Base-by-base conservation (phyloP, 2,113 vertebrate genomes). In the Taxidea taxus region DNA sequence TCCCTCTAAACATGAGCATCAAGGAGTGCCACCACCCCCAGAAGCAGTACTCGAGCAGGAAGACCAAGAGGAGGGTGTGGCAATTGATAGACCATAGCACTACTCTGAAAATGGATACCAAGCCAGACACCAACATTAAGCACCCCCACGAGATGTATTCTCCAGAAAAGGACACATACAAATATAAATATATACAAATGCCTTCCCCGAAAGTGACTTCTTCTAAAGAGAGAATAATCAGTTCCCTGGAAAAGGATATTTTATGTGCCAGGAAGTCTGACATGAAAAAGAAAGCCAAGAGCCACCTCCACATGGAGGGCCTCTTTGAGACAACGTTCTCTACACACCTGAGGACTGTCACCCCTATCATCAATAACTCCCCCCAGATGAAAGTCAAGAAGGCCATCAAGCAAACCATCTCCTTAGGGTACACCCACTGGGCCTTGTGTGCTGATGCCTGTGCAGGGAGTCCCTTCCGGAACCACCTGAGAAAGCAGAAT, bases 401-500 rank as follows among this genome's bases (percentile, higher is more conserved):
- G 9, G 49, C 72, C 0, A 0, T 56, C 25, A 66, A 95, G 66
- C 95, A 85, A 58, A 85, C 60, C 27, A 34, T 91, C 4, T 91
- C 97, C 51, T 31, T 98, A 16, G 93, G 83, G 34, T 98, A 98
- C 70, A 98, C 98, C 44, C 97, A 98, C 70, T 99, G 98, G 98
- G 99, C 97, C 21, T 96, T 99, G 39, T 97, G 96, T 0, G 98
- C 98, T 0, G 99, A 99, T 7, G 75, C 27, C 39, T 98, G 78
- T 5, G 98, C 98, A 0, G 99, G 99, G 4, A n/a, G 7, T 2
- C 99, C 99, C 34, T 99, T 99, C 96, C 96, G 98, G 18, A 54
- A 91, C 29, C 95, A 98, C 95, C 74, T 99, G 75, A 94, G 96
- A 91, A 23, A 10, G 56, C 88, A n/a, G 54, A 81, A 93, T 44